Evolutionary conservation across 2,797 vertebrate genomes (phyloP), one percentile per base, ranked within the genome.

Genomic region (Tenualosa thibaudeaui): DNA sequence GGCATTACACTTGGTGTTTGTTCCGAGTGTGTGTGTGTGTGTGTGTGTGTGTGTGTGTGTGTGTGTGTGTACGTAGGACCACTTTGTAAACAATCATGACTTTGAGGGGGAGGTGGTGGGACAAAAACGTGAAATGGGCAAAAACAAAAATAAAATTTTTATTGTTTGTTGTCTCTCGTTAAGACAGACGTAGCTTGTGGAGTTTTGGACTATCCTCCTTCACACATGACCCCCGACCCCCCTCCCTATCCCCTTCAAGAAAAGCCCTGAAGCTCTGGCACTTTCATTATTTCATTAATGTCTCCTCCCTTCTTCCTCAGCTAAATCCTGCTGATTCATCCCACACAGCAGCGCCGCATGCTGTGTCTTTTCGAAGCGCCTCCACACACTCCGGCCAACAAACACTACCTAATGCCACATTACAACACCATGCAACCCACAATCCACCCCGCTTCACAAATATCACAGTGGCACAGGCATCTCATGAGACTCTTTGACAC

Each of bases 241-340:
- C 12, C 31, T 3, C 3, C 65, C 50, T 6, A 51, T 54, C 37
- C 71, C 15, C 37, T 43, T 19, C 2, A 40, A 78, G 40, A 78
- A 43, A 46, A 78, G 71, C 71, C 71, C 71, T 78, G 71, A 40
- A 78, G 71, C 71, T 17, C 40, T 46, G 71, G 71, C 71, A 46
- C 19, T 46, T 78, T 78, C 71, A 78, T 78, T 78, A 78, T 78
- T 78, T 78, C 40, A 78, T 78, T 78, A 78, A 46, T 78, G 71
- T 78, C 37, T 78, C 71, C 71, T 78, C 71, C 40, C 37, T 78
- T 78, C 71, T 78, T 78, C 7, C 40, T 78, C 71, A 15, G 71
- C 71, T 78, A 78, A 78, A 78, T 78, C 71, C 71, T 78, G 71
- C 71, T 78, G 71, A 78, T 78, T 78, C 71, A 78, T 78, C 71